A percentile compares a stretch with the other conserved stretches of the same genome.
These are phyloP conservation scores for Percopsis omiscomaycus DNA, from an alignment of 2,797 vertebrate species.

Conservation along the genomic window DNA sequence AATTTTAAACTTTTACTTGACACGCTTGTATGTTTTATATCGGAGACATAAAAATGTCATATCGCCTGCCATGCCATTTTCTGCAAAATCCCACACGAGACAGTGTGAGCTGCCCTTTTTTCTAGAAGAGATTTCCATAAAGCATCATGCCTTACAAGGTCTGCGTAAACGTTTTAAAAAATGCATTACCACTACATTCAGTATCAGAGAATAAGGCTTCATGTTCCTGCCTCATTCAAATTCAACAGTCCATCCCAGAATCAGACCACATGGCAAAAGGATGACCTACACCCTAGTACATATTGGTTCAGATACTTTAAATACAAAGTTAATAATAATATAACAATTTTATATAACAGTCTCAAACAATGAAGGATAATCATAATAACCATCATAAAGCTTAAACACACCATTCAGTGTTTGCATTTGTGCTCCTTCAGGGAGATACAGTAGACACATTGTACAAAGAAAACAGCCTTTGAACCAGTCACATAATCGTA, in stretches of 20 bases:
- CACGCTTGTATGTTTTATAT: conserved; percentile 13
- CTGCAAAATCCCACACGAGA: conserved; percentile 23
- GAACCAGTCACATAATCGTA: conserved; percentile 19
- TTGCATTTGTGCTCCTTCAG: conserved; percentile 19
- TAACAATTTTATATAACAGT: conserved; percentile 52
- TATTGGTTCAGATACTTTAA: conserved; percentile 33
- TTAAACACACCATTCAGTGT: conserved; percentile 48
- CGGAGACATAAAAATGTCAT: conserved; percentile 14
- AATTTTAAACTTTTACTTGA: conserved; percentile 17
- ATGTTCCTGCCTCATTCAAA: conserved; percentile 52
- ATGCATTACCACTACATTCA: conserved; percentile 73
- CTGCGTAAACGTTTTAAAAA: conserved; percentile 27
- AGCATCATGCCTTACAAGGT: conserved; percentile 34
- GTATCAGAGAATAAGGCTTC: conserved; percentile 52
- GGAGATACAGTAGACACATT: conserved; percentile 47
- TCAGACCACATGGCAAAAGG: conserved; percentile 31
- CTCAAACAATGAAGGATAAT: conserved; percentile 42
- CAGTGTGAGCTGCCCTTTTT: conserved; percentile 13
- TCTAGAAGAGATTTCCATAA: conserved; percentile 21
- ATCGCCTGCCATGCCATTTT: conserved; percentile 1
- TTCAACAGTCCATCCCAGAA: conserved; percentile 33
- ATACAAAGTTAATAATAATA: conserved; percentile 37
- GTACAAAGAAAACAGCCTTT: conserved; percentile 34
- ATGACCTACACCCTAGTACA: conserved; percentile 11
- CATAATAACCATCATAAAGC: conserved; percentile 47